These are phyloP conservation scores for Malacoraja senta DNA, from an alignment of 2,797 vertebrate genomes.

Conservation along the genomic window DNA sequence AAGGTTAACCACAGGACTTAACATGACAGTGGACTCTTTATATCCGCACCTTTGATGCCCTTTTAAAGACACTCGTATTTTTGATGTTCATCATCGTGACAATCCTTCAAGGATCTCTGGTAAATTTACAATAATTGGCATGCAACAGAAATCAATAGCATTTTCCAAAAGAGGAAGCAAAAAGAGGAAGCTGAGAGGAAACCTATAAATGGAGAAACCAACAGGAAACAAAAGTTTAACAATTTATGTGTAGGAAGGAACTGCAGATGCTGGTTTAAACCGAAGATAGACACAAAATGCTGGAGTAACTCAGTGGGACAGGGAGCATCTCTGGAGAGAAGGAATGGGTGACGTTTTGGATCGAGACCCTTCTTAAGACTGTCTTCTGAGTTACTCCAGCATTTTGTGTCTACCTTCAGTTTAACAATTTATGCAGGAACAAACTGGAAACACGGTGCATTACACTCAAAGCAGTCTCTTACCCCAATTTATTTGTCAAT, in stretches of 20 bases:
- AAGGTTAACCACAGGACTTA: not conserved
- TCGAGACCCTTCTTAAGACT: no score
- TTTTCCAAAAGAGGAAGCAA: conserved; percentile 19
- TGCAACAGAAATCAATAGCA: not conserved
- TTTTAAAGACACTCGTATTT: not conserved
- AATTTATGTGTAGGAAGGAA: not conserved
- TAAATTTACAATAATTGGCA: not conserved
- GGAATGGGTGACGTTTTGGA: no score
- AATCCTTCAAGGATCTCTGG: no score
- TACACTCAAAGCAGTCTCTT: not conserved
- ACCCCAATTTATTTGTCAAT: not conserved
- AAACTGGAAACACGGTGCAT: no score
- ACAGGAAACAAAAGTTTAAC: not conserved
- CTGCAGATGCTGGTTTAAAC: no score
- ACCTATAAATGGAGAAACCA: conserved; percentile 5
- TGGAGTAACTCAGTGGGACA: no score
- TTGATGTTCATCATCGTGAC: no score
- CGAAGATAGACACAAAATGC: no score
- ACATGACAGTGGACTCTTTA: not conserved
- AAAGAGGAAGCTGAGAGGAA: conserved; percentile 8
- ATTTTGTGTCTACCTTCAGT: no score
- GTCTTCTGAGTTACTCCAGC: no score
- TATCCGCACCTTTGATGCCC: not conserved
- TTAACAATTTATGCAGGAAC: not conserved
- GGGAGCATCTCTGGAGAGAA: no score